Base-by-base conservation (phyloP, 2,888 invertebrate genomes). In the Quadroppia sp. region DNA sequence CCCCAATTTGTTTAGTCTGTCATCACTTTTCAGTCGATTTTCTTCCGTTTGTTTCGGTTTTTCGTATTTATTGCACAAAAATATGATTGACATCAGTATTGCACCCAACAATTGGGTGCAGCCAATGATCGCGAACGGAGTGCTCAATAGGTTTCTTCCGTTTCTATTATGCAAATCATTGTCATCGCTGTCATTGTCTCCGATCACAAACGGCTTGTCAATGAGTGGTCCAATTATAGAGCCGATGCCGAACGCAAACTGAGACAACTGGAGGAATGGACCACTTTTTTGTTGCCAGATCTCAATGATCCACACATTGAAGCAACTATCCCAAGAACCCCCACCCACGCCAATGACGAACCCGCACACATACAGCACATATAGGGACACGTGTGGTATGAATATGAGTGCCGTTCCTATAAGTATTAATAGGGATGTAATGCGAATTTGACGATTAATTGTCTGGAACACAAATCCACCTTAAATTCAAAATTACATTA, bases 91-190 rank as follows among this genome's bases (percentile, higher is more conserved):
- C 69, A 69, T 69, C 2, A 69, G 25, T 17, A 69, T 3, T 42
- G 69, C n/a, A 40, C 69, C 69, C 69, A 69, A 45, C 45, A 69
- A 25, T 69, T 69, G 69, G 7, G n/a, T 69, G 36, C 69, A 15
- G 1, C 69, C 69, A 2, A 45, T 69, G 25, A 69, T 28, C 4
- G 69, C 69, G 13, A 69, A 69, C 2, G 69, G 69, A 20, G 45
- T 69, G 42, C 4, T 40, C 25, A 69, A 20, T 13, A 25, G 40
- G 25, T 20, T 23, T n/a, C n/a, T n/a, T n/a, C n/a, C n/a, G 1
- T 25, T 69, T 7, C 4, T 11, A 2, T 42, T 17, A 45, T 15
- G 6, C 9, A 17, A 15, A 1, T 45, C 45, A 25, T 20, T 53
- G 53, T 23, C 9, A 7, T 36, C 23, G 13, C 13, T 20, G 1